Percentiles rank a stretch among this genome's conserved stretches.
Evolutionary conservation across 1,140 invertebrate species (phyloP).

Genomic region (Globodera rostochiensis): DNA sequence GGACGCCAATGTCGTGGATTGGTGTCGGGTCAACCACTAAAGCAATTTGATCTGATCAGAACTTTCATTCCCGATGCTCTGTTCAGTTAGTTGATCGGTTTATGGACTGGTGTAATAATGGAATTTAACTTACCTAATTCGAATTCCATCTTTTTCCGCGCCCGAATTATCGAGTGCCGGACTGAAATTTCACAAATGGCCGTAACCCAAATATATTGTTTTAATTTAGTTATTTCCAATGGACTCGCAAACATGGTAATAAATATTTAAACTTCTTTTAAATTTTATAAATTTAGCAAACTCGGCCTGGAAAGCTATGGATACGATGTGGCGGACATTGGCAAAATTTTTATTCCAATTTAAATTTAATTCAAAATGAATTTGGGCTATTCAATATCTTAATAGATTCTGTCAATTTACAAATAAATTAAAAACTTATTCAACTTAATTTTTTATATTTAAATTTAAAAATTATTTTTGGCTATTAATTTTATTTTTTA

Average conservation of each 20-base stretch:
- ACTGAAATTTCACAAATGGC: too few relatives aligned
- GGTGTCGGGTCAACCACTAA: too few relatives aligned
- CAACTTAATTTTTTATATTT: neutral
- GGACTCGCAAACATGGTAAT: slow-evolving; percentile 54
- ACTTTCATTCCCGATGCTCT: too few relatives aligned
- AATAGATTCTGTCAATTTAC: too few relatives aligned
- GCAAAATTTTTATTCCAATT: neutral
- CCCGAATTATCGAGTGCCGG: too few relatives aligned
- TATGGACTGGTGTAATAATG: too few relatives aligned
- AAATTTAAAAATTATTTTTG: neutral
- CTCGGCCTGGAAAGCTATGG: slow-evolving; percentile 68
- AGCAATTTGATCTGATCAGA: too few relatives aligned
- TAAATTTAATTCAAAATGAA: neutral
- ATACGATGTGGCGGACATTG: slow-evolving; percentile 56
- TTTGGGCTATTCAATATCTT: neutral
- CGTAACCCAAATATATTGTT: neutral
- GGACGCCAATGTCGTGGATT: too few relatives aligned
- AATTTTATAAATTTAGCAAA: slow-evolving; percentile 50
- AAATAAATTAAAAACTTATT: too few relatives aligned
- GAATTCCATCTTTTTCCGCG: too few relatives aligned
- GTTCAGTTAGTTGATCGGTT: too few relatives aligned
- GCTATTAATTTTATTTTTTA: neutral
- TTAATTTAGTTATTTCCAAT: slow-evolving; percentile 77
- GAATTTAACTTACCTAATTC: too few relatives aligned
- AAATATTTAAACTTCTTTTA: neutral